Conservation (phyloP, 2,113 vertebrate genomes). For the Nibea coibor region DNA sequence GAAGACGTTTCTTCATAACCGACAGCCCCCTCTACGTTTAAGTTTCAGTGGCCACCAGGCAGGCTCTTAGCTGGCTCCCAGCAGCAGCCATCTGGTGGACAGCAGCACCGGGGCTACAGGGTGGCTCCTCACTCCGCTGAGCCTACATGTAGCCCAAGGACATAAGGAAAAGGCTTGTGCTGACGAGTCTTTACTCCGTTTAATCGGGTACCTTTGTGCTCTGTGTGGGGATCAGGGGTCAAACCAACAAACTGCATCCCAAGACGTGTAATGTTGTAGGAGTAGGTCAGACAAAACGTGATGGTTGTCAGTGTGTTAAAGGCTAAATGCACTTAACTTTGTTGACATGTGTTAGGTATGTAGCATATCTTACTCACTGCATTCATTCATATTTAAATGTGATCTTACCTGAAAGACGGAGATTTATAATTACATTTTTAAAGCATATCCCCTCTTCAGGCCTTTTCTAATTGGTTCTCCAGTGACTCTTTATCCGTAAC, state of each 20-base stretch:
- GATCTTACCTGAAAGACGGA: not conserved
- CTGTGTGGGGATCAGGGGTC: slow-evolving; percentile 36
- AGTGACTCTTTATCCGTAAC: slow-evolving; percentile 16
- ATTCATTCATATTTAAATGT: not conserved
- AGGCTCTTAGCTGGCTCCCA: slow-evolving; percentile 83
- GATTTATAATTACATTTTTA: not conserved
- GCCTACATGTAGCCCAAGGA: slow-evolving; percentile 81
- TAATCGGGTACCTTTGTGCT: slow-evolving; percentile 54
- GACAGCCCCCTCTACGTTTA: slow-evolving; percentile 80
- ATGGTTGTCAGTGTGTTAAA: too few relatives aligned
- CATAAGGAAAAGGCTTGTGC: slow-evolving; percentile 48
- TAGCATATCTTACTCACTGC: not conserved
- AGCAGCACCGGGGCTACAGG: slow-evolving; percentile 47
- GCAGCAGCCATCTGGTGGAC: slow-evolving; percentile 91
- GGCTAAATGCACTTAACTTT: not conserved
- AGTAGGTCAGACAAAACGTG: not conserved
- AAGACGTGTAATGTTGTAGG: not conserved
- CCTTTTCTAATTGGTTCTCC: not conserved
- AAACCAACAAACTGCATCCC: slow-evolving; percentile 13
- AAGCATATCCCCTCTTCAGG: not conserved
- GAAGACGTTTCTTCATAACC: slow-evolving; percentile 87
- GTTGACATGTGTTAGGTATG: not conserved
- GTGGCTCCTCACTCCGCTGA: slow-evolving; percentile 83
- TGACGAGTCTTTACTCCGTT: slow-evolving; percentile 56
- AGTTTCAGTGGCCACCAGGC: slow-evolving; percentile 84